These are phyloP conservation scores for Scophthalmus maximus DNA, from an alignment of 2,113 vertebrate genomes.

Conservation along the genomic window DNA sequence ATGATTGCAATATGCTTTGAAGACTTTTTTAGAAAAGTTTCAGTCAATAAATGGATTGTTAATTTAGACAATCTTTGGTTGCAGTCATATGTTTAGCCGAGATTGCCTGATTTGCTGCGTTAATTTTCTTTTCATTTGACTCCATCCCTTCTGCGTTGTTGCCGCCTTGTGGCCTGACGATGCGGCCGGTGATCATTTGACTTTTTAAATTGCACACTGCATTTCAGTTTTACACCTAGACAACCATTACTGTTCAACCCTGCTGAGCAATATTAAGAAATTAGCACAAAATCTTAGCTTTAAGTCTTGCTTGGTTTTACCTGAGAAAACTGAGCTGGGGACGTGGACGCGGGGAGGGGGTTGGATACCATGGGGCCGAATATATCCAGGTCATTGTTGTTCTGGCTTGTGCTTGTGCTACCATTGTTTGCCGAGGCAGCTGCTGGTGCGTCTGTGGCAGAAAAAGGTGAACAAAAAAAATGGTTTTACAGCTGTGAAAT, in stretches of 20 bases:
- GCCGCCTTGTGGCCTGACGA: constrained; percentile 28
- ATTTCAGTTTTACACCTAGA: constrained; percentile 26
- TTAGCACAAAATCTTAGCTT: background rate
- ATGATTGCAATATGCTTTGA: too few species aligned
- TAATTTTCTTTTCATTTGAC: constrained; percentile 21
- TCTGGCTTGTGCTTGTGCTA: constrained; percentile 80
- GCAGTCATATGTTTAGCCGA: background rate
- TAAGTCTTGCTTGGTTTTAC: constrained; percentile 48
- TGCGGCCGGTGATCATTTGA: constrained; percentile 29
- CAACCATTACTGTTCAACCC: background rate
- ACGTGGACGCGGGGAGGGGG: constrained; percentile 88
- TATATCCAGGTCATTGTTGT: constrained; percentile 95
- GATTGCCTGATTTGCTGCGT: constrained; percentile 11
- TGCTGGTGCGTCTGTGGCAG: constrained; percentile 88
- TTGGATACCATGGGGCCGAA: constrained; percentile 99
- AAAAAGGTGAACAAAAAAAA: constrained; percentile 70
- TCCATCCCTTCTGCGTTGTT: constrained; percentile 13
- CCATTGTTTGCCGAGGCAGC: constrained; percentile 85
- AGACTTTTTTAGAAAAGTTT: too few species aligned
- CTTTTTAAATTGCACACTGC: constrained; percentile 24
- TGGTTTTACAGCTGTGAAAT: constrained; percentile 30
- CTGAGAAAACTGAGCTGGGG: constrained; percentile 79
- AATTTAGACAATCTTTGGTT: background rate
- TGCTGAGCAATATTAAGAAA: background rate
- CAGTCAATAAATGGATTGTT: background rate